Base-by-base conservation (phyloP, 2,113 vertebrate genomes). In the Daboia siamensis region DNA sequence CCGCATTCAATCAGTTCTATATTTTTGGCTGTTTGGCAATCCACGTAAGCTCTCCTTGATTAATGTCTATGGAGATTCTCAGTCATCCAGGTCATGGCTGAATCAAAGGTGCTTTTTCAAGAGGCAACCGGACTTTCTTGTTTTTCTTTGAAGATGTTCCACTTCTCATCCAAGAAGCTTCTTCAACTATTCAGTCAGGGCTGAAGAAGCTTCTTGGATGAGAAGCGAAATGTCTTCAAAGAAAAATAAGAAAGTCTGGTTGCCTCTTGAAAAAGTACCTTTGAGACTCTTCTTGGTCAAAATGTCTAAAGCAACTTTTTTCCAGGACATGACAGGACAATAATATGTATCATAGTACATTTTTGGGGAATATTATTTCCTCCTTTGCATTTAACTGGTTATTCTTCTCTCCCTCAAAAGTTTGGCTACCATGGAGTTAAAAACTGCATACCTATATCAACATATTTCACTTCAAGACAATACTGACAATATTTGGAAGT, bases 401-500 rank as follows among this genome's bases (percentile, higher is more conserved):
- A 20, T 46, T 88, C 26, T 88, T n/a, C 39, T 9, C 5, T 56
- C 39, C 86, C 6, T 61, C 26, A 24, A 69, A 46, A 54, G n/a
- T 20, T 23, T 55, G 33, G 86, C n/a, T 29, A 46, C 24, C 39
- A 39, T 23, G 10, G 55, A 46, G 69, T 86, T 93, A 93, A 44
- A 21, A 33, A 74, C 51, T 33, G 48, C 0, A 5, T 90, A 93
- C 12, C 26, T 87, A 23, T 55, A 52, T 17, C 29, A 90, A 24
- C 44, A 92, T 21, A 88, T 94, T 90, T 87, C 39, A 54, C 4
- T 46, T 64, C n/a, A 93, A 0, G 0, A 17, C 84, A 0, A 92
- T 88, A 8, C 7, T 93, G 94, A 93, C 54, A 87, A 39, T 90
- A 55, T 90, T 69, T 51, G 94, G 55, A 59, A 39, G 15, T 24